Percentiles rank a stretch among this genome's conserved stretches.
These are phyloP conservation scores for Ciconia maguari DNA, from an alignment of 2,113 vertebrate species.

Conservation along the genomic window DNA sequence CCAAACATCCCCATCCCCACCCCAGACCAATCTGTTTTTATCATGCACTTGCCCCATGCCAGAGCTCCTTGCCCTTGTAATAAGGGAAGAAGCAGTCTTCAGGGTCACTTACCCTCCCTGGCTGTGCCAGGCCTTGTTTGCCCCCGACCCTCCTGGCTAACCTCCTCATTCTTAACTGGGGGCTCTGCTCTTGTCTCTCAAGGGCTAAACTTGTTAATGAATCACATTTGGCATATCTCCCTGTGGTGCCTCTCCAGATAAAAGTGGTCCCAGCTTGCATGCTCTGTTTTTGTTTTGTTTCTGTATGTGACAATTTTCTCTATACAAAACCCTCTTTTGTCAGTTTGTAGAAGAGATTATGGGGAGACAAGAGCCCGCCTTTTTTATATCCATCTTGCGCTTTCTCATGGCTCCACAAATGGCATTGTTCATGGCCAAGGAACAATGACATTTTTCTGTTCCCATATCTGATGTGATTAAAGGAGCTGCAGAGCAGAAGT, in stretches of 20 bases:
- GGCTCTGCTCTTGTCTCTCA: slow-evolving; percentile 56
- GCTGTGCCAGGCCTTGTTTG: neutral
- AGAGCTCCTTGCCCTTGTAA: neutral
- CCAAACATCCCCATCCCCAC: neutral
- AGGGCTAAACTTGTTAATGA: slow-evolving; percentile 64
- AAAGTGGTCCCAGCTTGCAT: slow-evolving; percentile 63
- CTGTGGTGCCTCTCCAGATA: slow-evolving; percentile 66
- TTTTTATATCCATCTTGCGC: slow-evolving; percentile 54
- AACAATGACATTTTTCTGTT: slow-evolving; percentile 64
- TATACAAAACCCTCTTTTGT: slow-evolving; percentile 69
- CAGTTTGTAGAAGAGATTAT: slow-evolving; percentile 65
- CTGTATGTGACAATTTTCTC: slow-evolving; percentile 69
- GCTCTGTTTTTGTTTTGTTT: slow-evolving; percentile 68
- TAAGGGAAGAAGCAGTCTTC: neutral
- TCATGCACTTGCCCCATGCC: neutral
- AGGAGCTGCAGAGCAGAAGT: slow-evolving; percentile 57
- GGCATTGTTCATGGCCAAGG: slow-evolving; percentile 53
- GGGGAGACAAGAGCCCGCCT: slow-evolving; percentile 57
- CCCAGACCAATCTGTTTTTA: neutral
- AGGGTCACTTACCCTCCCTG: slow-evolving; percentile 25
- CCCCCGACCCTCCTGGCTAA: slow-evolving; percentile 29
- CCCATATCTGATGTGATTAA: slow-evolving; percentile 69
- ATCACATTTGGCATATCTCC: slow-evolving; percentile 68
- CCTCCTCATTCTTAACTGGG: slow-evolving; percentile 18
- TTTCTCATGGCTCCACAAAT: slow-evolving; percentile 54